Conservation (phyloP, 1,140 invertebrate species). For the Nomia melanderi region DNA sequence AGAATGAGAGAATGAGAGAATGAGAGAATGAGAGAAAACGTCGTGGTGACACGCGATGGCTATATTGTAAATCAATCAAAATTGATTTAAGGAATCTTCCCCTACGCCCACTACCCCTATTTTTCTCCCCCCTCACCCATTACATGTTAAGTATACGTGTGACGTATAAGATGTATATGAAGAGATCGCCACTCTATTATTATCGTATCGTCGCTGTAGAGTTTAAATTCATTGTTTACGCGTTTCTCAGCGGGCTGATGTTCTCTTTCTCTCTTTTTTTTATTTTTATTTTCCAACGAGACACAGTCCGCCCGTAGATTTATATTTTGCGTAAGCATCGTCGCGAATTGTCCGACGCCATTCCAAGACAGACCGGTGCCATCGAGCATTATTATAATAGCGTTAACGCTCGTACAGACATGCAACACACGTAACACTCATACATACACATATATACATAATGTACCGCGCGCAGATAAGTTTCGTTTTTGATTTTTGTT, state of each 20-base stretch:
- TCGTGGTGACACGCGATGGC: slow-evolving; percentile 33
- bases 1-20: too few species aligned
- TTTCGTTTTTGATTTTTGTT: neutral
- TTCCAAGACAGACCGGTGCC: slow-evolving; percentile 48
- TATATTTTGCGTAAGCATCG: neutral
- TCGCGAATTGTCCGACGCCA: slow-evolving; percentile 23
- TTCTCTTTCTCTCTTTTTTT: too few species aligned
- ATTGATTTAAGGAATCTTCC: slow-evolving; percentile 67
- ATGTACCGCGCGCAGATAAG: neutral
- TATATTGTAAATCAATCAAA: slow-evolving; percentile 71
- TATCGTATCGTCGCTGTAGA: slow-evolving; percentile 47
- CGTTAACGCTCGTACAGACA: slow-evolving; percentile 8
- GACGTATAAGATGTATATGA: slow-evolving; percentile 57
- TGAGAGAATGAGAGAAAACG: slow-evolving; percentile 16
- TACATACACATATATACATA: neutral
- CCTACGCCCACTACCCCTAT: too few species aligned
- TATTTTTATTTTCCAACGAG: slow-evolving; percentile 27
- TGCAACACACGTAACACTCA: neutral
- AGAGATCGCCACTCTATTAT: slow-evolving; percentile 27
- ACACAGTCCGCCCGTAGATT: neutral
- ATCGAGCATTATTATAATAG: slow-evolving; percentile 35
- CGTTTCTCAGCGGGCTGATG: slow-evolving; percentile 12
- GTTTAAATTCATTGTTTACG: slow-evolving; percentile 48
- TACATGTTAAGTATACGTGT: slow-evolving; percentile 59
- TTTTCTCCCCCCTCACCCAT: neutral